Evolutionary conservation across 1,140 invertebrate genomes (phyloP).

Genomic region (Caerostris extrusa): DNA sequence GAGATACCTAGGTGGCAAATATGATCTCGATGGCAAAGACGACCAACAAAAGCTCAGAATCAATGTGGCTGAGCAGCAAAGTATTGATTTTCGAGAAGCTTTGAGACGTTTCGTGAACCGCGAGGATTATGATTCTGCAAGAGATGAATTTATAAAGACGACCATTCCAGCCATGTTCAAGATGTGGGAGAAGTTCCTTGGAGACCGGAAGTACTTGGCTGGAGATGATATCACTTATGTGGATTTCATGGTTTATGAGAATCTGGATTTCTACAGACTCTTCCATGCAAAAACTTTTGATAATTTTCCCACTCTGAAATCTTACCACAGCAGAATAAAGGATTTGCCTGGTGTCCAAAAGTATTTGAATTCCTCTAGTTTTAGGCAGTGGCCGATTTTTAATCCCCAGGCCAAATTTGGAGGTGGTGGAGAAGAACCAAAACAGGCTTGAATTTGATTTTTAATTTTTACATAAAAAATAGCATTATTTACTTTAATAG

Average conservation of each 20-base stretch:
- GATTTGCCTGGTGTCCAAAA: slow-evolving; percentile 80
- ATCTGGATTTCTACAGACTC: slow-evolving; percentile 82
- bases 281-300: slow-evolving; percentile 81
- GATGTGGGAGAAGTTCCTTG: slow-evolving; percentile 81
- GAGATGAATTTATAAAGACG: slow-evolving; percentile 78
- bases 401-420: slow-evolving; percentile 81
- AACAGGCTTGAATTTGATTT: background rate
- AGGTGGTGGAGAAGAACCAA: slow-evolving; percentile 41
- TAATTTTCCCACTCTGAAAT: slow-evolving; percentile 81
- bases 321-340: slow-evolving; percentile 81
- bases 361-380: slow-evolving; percentile 81
- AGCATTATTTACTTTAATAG: too few relatives aligned
- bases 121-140: slow-evolving; percentile 76
- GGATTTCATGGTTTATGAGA: slow-evolving; percentile 84
- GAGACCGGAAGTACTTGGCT: slow-evolving; percentile 81
- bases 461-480: background rate
- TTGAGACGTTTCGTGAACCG: slow-evolving; percentile 79
- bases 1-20: slow-evolving; percentile 82
- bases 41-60: slow-evolving; percentile 81
- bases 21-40: slow-evolving; percentile 79
- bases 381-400: slow-evolving; percentile 80
- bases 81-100: slow-evolving; percentile 82
- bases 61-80: slow-evolving; percentile 82
- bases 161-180: slow-evolving; percentile 80
- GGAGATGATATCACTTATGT: slow-evolving; percentile 83